Percentiles rank a stretch among this genome's conserved stretches.
phyloP scores from a whole-genome alignment of 2,113 vertebrate species.

The Micronycteris hirsuta region DNA sequence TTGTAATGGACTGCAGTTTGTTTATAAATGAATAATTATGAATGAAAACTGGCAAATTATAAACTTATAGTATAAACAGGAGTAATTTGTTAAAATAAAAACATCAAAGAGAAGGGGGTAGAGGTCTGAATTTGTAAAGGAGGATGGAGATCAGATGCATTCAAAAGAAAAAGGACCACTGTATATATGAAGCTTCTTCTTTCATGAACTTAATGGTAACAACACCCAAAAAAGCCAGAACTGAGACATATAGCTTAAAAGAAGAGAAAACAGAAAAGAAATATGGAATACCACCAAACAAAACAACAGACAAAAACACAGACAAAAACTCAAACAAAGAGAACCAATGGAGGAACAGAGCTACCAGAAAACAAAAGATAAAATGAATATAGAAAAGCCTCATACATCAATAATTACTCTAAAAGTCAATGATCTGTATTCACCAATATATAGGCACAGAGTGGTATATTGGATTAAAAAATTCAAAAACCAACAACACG shows the following conservation, averaged over 20 bases:
- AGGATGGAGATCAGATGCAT: background rate
- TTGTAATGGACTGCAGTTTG: background rate
- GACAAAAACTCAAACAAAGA: background rate
- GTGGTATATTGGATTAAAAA: too few species aligned
- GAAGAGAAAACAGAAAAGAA: background rate
- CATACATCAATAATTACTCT: background rate
- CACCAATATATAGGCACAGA: too few species aligned
- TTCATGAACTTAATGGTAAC: background rate
- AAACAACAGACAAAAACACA: background rate
- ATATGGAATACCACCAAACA: background rate
- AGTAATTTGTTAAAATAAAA: background rate
- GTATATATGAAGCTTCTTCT: background rate
- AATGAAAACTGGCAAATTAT: background rate
- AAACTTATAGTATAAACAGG: background rate
- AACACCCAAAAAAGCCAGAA: background rate
- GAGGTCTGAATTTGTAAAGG: background rate
- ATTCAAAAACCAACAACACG: too few species aligned
- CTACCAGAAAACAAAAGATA: background rate
- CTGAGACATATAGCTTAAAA: background rate
- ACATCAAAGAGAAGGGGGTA: background rate
- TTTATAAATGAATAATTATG: slow-evolving; percentile 19
- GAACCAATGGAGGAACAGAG: background rate
- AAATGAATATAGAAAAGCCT: background rate
- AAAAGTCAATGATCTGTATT: background rate
- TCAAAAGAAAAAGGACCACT: background rate